phyloP scores from a whole-genome alignment of 2,888 invertebrate genomes.

The Ernsta delagoae region DNA sequence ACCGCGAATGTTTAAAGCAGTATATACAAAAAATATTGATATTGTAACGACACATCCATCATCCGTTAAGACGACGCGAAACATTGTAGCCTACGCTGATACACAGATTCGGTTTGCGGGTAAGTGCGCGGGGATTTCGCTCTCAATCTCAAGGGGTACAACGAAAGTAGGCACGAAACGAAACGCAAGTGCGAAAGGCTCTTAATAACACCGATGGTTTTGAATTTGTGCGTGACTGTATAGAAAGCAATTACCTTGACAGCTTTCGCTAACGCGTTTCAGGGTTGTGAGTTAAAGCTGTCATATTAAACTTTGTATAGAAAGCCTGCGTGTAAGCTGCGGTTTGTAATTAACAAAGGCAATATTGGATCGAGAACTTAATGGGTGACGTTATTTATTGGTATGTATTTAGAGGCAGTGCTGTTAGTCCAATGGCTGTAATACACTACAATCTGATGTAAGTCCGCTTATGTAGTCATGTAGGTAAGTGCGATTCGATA shows the following conservation, averaged over 20 bases:
- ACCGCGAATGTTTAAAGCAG: no score
- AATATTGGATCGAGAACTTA: not conserved
- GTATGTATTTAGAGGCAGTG: not conserved
- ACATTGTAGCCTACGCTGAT: no score
- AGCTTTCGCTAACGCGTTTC: not conserved
- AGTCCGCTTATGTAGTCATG: not conserved
- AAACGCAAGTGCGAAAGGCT: not conserved
- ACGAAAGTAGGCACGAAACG: no score
- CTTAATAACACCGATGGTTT: not conserved
- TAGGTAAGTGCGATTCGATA: not conserved
- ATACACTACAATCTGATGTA: no score
- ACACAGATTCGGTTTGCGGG: no score
- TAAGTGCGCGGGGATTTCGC: no score
- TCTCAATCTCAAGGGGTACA: no score
- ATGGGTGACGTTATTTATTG: conserved; percentile 1
- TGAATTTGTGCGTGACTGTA: conserved; percentile 6
- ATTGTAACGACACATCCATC: no score
- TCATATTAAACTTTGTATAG: not conserved
- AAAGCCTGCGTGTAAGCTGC: not conserved
- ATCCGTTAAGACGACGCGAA: no score
- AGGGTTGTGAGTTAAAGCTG: conserved; percentile 8
- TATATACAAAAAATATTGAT: no score
- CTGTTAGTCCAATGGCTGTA: not conserved
- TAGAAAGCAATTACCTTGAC: conserved; percentile 10
- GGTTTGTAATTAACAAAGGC: not conserved